Evolutionary conservation across 2,113 vertebrate species (phyloP).

Genomic region (Spheniscus mendiculus): DNA sequence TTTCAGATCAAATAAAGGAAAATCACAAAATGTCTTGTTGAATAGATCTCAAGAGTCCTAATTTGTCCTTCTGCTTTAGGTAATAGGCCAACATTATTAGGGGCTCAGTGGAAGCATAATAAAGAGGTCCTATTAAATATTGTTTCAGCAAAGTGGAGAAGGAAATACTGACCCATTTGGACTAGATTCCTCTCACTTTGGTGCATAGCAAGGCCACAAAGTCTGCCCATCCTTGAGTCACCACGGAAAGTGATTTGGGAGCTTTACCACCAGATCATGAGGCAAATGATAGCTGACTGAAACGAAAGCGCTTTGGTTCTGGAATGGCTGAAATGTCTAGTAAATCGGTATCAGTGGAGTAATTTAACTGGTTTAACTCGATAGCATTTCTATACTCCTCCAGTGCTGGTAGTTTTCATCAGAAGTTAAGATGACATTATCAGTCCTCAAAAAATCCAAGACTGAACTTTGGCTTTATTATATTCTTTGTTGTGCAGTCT

Average conservation of each 20-base stretch:
- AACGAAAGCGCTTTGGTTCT: not conserved
- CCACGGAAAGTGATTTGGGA: not conserved
- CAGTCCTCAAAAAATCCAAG: not conserved
- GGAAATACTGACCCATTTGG: not conserved
- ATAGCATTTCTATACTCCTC: not conserved
- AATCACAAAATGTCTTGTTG: not conserved
- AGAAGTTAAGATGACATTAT: not conserved
- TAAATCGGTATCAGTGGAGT: not conserved
- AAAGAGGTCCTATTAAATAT: not conserved
- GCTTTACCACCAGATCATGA: not conserved
- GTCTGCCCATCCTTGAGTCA: not conserved
- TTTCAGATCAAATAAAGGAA: not conserved
- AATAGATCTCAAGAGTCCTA: not conserved
- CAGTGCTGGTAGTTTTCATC: not conserved
- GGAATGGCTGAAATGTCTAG: not conserved
- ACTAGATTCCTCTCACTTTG: not conserved
- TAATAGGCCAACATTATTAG: not conserved
- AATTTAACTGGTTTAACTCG: not conserved
- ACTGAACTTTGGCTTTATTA: conserved; percentile 12
- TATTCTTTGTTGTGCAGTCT: not conserved
- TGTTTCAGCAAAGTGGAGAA: not conserved
- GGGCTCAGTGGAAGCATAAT: not conserved
- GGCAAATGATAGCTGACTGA: not conserved
- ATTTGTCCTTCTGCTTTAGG: not conserved
- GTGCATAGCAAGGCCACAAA: not conserved